Evolutionary conservation across 92 coral and sea anemone species (phyloP), one percentile per base, ranked within the genome.

Genomic region (Paramuricea clavata): DNA sequence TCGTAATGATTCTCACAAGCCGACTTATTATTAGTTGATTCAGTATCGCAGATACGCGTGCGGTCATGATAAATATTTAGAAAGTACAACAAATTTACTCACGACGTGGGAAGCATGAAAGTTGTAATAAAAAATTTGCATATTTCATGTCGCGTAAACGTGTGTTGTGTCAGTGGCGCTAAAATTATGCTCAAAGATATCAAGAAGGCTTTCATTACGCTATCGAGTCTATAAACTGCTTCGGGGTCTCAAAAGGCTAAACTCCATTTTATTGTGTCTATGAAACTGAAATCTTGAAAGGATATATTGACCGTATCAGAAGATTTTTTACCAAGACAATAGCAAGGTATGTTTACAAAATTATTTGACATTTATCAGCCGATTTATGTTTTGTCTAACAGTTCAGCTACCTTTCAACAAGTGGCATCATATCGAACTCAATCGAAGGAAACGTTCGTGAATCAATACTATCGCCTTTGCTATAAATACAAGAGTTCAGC

Each of bases 31-130:
- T 33, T 21, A 54, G 62, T 54, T 3, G 11, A 19, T 8, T n/a
- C n/a, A n/a, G 3, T 65, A 11, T 65, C 39, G 39, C 19, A 65
- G 72, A 31, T 65, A 31, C n/a, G 62, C 62, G 23, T 54, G 52
- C 52, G 62, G 62, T 21, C 26, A 17, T 21, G 17, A 54, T 54
- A 21, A 19, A 54, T 54, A 33, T 65, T 65, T 33, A 65, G 39
- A 28, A 65, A 65, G 16, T 65, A 12, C 35, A 27, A 65, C 19
- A 30, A 65, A 30, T 65, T 65, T 12, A 16, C 41, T 28, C 36
- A 65, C 13, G 72, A 65, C 72, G 72, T 65, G 72, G 72, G 72
- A 54, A 54, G 27, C 62, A 9, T 21, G 62, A 7, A 50, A 42
- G 13, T 54, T 54, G 11, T 5, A 23, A 54, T 6, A 23, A 54